Base-by-base conservation (phyloP, 2,888 invertebrate species). In the Heteropelma amictum region DNA sequence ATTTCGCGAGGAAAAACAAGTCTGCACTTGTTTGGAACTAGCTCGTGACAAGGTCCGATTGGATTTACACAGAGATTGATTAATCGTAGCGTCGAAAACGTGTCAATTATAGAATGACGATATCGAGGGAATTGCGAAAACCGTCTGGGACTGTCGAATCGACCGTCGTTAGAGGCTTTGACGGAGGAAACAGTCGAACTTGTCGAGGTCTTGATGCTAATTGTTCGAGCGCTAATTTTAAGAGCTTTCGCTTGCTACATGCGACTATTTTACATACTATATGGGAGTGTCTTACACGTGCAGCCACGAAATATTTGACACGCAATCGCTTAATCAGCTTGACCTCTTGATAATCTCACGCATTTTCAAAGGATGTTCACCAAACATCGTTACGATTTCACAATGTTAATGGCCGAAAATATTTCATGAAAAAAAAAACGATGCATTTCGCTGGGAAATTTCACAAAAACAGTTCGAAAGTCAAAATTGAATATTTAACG, bases 191-290 rank as follows among this genome's bases (percentile, higher is more conserved):
- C 8, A 19, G 5, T 56, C 6, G 23, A 26, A 42, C 65, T 72
- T 60, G 64, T 70, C 69, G 60, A 69, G 63, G 65, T 23, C 35
- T 64, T 56, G 72, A 72, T 63, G 74, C 72, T 77, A 78, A 77
- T 78, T 77, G 77, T 72, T 38, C 23, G 38, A 45, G 65, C 63
- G 65, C 74, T 78, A 74, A 75, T 69, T 78, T 75, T 77, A 72
- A 75, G n/a, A 77, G 51, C 54, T 42, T 49, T 51, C 35, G 10
- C 35, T 10, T 56, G 49, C 21, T 28, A n/a, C n/a, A n/a, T n/a
- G n/a, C n/a, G n/a, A n/a, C n/a, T n/a, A n/a, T n/a, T n/a, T n/a
- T n/a, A n/a, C n/a, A n/a, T n/a, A n/a, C n/a, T n/a, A n/a, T n/a
- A n/a, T n/a, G n/a, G n/a, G n/a, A n/a, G n/a, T n/a, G n/a, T n/a